These are phyloP conservation scores for Hypena proboscidalis DNA, from an alignment of 2,888 invertebrate species.

Conservation along the genomic window DNA sequence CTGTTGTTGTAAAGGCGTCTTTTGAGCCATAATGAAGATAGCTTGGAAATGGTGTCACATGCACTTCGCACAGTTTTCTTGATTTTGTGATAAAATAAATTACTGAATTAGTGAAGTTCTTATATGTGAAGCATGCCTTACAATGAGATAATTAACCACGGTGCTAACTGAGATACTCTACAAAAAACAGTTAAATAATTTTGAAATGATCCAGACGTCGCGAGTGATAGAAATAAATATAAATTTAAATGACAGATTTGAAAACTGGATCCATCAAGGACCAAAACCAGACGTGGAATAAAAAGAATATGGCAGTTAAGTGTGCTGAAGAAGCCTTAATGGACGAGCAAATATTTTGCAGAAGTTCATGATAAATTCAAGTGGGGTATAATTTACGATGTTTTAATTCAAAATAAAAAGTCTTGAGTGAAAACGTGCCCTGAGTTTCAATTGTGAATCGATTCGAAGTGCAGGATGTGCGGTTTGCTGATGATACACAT, in stretches of 20 bases:
- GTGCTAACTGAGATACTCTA: too few relatives aligned
- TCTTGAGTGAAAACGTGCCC: slow-evolving; percentile 38
- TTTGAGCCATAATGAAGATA: too few relatives aligned
- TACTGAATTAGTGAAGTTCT: too few relatives aligned
- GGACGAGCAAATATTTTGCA: slow-evolving; percentile 46
- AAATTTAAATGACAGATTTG: slow-evolving; percentile 18
- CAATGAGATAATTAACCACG: too few relatives aligned
- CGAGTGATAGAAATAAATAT: not conserved
- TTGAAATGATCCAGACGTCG: too few relatives aligned
- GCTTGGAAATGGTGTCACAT: too few relatives aligned
- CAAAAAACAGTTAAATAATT: too few relatives aligned
- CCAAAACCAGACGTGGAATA: slow-evolving; percentile 17
- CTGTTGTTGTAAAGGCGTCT: too few relatives aligned
- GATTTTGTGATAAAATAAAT: too few relatives aligned
- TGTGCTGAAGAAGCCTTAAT: slow-evolving; percentile 52
- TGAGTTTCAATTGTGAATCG: slow-evolving; percentile 32
- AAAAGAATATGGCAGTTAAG: slow-evolving; percentile 47
- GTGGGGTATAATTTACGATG: slow-evolving; percentile 62
- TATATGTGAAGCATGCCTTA: too few relatives aligned
- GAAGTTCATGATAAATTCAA: slow-evolving; percentile 56
- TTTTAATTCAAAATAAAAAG: slow-evolving; percentile 63
- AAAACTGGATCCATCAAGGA: slow-evolving; percentile 29
- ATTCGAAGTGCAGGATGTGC: slow-evolving; percentile 17
- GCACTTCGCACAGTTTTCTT: too few relatives aligned
- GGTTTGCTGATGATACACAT: slow-evolving; percentile 17